These are phyloP conservation scores for Lasius fuliginosus DNA, from an alignment of 2,888 invertebrate species.

Conservation along the genomic window DNA sequence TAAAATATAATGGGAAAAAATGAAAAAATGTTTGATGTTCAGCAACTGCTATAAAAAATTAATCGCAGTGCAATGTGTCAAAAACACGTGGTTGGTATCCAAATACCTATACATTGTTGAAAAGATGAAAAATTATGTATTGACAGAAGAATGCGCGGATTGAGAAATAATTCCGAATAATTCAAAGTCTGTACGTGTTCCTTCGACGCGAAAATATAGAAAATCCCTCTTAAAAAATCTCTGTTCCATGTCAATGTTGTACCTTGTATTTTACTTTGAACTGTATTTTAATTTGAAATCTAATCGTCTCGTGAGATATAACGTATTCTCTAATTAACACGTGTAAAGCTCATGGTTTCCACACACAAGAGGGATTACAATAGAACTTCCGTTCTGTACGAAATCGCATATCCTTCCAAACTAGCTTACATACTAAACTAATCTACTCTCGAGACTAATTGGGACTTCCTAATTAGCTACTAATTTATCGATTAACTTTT, in stretches of 20 bases:
- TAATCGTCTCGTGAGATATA: not conserved
- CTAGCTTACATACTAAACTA: not conserved
- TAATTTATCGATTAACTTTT: conserved; percentile 2
- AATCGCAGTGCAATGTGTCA: too few relatives aligned
- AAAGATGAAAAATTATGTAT: too few relatives aligned
- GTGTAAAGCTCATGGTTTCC: not conserved
- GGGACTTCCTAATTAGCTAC: not conserved
- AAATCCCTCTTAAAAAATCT: not conserved
- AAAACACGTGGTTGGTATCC: too few relatives aligned
- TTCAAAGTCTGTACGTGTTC: too few relatives aligned
- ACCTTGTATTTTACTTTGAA: not conserved
- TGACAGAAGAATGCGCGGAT: too few relatives aligned
- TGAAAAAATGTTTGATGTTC: too few relatives aligned
- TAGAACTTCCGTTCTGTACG: not conserved
- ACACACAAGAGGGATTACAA: not conserved
- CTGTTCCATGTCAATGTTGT: too few relatives aligned
- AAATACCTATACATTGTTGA: too few relatives aligned
- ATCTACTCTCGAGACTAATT: conserved; percentile 4
- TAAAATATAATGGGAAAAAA: too few relatives aligned
- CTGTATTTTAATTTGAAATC: not conserved
- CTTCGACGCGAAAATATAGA: not conserved
- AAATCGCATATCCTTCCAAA: not conserved
- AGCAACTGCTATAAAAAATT: too few relatives aligned
- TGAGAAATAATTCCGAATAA: too few relatives aligned
- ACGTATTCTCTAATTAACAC: not conserved